Conservation (phyloP, 2,797 vertebrate species). For the Cyclura pinguis region DNA sequence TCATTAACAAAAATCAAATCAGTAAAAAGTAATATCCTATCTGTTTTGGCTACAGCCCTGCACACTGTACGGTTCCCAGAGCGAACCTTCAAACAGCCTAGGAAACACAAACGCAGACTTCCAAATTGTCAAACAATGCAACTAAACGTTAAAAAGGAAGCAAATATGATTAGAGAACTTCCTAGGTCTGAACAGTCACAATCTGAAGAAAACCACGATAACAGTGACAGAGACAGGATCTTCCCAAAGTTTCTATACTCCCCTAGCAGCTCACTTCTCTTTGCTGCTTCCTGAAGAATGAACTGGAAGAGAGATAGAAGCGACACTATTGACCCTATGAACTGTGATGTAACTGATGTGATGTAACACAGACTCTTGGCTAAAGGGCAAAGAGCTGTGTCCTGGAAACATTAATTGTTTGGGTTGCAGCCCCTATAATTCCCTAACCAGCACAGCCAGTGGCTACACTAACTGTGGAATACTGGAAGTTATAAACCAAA, state of each 20-base stretch:
- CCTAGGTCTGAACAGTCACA: background rate
- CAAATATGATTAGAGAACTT: background rate
- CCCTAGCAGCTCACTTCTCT: background rate
- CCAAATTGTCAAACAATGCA: constrained; percentile 7
- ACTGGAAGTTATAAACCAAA: background rate
- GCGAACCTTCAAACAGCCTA: background rate
- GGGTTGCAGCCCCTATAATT: background rate
- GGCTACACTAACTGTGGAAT: background rate
- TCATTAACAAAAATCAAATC: background rate
- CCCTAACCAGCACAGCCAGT: background rate
- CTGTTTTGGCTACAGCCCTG: background rate
- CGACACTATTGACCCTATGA: background rate
- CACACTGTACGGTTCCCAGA: background rate
- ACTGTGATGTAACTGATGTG: background rate
- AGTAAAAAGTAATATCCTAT: background rate
- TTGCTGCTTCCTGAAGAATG: constrained; percentile 5
- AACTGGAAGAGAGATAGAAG: background rate
- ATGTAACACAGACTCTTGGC: background rate
- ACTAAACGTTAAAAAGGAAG: constrained; percentile 19
- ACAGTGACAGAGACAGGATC: background rate
- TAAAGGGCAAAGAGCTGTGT: background rate
- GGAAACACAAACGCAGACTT: background rate
- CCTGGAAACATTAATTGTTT: background rate
- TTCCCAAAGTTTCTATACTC: background rate
- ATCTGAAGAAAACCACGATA: background rate